Evolutionary conservation across 2,113 vertebrate genomes (phyloP), one percentile per base, ranked within the genome.

Genomic region (Centrocercus urophasianus): DNA sequence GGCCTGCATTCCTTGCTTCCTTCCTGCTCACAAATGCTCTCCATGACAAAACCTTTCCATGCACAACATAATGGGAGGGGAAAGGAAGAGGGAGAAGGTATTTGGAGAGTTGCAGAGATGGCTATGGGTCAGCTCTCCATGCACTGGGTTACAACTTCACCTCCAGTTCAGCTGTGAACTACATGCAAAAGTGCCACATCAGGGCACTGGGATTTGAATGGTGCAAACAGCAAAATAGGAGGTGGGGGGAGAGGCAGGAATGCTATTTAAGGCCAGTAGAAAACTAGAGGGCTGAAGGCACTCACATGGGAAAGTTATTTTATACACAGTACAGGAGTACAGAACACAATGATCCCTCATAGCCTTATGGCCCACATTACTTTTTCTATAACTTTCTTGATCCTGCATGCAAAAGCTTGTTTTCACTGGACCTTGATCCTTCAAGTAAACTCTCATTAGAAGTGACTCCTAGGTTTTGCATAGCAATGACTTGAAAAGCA

Each of bases 1-100:
- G 76, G 57, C 52, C 45, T 59, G 52, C 4, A 3, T 36, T 40
- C 43, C 40, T 86, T 0, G 0, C 75, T 91, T 96, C 91, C 94
- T 96, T 93, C 91, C 94, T 94, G 72, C 40, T 75, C 40, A 34
- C 9, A 11, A 88, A 66, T 52, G 48, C 54, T 56, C 78, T 91
- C 78, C 85, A 64, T 95, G 79, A 89, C 79, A 91, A 86, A 83
- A 91, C 8, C 24, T 93, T 95, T 83, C 94, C 91, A 34, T 57
- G 36, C 1, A 1, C 10, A 52, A 25, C 64, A 64, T n/a, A 69
- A 65, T 52, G 76, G 66, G 30, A 48, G 12, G 38, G 52, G n/a
- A 94, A 34, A 71, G 75, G 84, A 77, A 82, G 71, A 4, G 1
- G 34, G 48, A 79, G 42, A 92, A 73, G 14, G 10, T 72, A 30